Base-by-base conservation (phyloP, 2,797 vertebrate genomes). In the Coregonus sp. region DNA sequence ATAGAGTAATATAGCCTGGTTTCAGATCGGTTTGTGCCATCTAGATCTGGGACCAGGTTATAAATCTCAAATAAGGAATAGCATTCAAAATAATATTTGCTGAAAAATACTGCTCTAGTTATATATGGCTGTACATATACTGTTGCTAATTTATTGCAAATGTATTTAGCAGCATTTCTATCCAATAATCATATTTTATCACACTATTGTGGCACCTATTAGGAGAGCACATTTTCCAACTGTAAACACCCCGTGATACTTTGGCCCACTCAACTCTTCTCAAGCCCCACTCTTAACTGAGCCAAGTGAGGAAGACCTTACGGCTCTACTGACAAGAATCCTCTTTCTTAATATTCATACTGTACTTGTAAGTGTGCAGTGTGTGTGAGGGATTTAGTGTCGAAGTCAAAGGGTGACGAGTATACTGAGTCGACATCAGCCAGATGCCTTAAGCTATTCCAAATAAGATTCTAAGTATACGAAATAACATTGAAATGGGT, bases 391-490 rank as follows among this genome's bases (percentile, higher is more conserved):
- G 71, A 82, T 75, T 77, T 70, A 81, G 77, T 75, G 75, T 50
- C 56, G 65, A 75, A 85, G 80, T 84, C 84, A 80, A 79, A 82
- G 82, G 74, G 70, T 84, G 77, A 79, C 51, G 65, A 85, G 74
- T 77, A 59, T 74, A 40, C 70, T 1, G 35, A 73, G 75, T 56
- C 5, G 1, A 66, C 20, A 37, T 16, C 20, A 65, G 31, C 14
- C 59, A 65, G 31, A 59, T 20, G 69, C 40, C 37, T 25, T 37
- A 70, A 70, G 11, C 40, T 9, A 20, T 61, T 65, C 37, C 35
- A 50, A 25, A 65, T 29, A 40, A 5, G 5, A 31, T 74, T 47
- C 7, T 6, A 47, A 65, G 47, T 40, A 29, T 54, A 31, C 1
- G 1, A 52, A 25, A 40, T 63, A 6, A 65, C 61, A 73, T 59